phyloP scores from a whole-genome alignment of 2,888 invertebrate genomes.

The Drosophila ezoana region DNA sequence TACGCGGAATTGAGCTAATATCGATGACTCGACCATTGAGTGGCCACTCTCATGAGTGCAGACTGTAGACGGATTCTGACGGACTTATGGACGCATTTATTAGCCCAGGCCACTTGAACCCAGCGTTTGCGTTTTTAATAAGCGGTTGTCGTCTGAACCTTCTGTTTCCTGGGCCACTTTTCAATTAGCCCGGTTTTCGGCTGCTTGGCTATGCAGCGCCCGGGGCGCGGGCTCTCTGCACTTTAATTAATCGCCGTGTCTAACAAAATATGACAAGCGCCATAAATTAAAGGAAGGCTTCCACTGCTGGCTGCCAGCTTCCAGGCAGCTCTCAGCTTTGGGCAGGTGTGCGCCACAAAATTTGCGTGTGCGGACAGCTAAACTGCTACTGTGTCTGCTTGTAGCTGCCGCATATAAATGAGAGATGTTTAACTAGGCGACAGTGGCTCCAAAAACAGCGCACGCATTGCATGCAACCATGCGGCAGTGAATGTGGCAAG shows the following conservation, averaged over 20 bases:
- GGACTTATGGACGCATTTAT: conserved; percentile 60
- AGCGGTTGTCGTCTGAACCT: conserved; percentile 68
- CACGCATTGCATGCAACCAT: conserved; percentile 47
- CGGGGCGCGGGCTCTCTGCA: conserved; percentile 52
- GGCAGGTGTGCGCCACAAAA: conserved; percentile 63
- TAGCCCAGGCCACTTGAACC: conserved; percentile 73
- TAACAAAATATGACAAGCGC: conserved; percentile 81
- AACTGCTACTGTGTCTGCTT: conserved; percentile 67
- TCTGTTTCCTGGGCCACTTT: conserved; percentile 64
- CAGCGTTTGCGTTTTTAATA: conserved; percentile 69
- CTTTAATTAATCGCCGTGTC: conserved; percentile 79
- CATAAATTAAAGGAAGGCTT: conserved; percentile 72
- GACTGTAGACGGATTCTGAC: conserved; percentile 17
- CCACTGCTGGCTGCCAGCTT: conserved; percentile 21
- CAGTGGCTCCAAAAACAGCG: conserved; percentile 53
- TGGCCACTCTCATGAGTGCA: conserved; percentile 54
- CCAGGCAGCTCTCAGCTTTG: conserved; percentile 21
- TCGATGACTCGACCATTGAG: conserved; percentile 79
- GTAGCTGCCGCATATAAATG: conserved; percentile 72
- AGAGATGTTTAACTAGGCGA: conserved; percentile 79
- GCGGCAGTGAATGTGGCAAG: background rate
- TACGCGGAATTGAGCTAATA: conserved; percentile 80
- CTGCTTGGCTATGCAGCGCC: conserved; percentile 13
- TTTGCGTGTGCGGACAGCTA: conserved; percentile 80
- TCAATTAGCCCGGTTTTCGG: conserved; percentile 64